Evolutionary conservation across 2,888 invertebrate species (phyloP).

Genomic region (Drosophila borealis): DNA sequence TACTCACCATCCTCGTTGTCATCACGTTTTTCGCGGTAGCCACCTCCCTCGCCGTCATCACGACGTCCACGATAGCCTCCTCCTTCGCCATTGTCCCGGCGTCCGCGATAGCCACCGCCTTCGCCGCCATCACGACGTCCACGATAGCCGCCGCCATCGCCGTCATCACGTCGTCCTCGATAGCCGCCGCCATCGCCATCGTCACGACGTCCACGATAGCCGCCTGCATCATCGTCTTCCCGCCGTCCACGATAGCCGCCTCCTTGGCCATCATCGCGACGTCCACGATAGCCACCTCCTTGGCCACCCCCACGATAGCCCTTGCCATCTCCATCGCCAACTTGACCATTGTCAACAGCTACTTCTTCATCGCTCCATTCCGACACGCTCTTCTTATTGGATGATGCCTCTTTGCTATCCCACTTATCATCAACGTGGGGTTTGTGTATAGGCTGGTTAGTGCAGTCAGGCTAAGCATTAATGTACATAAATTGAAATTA

Average conservation of each 20-base stretch:
- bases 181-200: conserved; percentile 16
- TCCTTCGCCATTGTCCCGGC: conserved; percentile 36
- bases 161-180: conserved; percentile 22
- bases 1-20: conserved; percentile 21
- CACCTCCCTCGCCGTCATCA: conserved; percentile 1
- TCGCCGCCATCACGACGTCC: conserved; percentile 16
- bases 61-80: conserved; percentile 28
- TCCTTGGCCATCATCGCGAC: conserved; percentile 16
- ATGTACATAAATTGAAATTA: neutral
- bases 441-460: neutral
- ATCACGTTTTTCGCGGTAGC: conserved; percentile 27
- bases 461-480: neutral
- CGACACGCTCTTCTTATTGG: neutral
- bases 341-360: neutral
- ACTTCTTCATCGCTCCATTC: conserved; percentile 53
- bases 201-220: conserved; percentile 23
- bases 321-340: conserved; percentile 25
- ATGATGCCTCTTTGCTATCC: neutral
- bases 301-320: conserved; percentile 22
- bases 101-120: conserved; percentile 64
- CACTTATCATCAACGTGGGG: neutral
- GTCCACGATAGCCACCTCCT: conserved; percentile 66
- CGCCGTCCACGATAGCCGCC: conserved; percentile 22
- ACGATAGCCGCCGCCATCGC: conserved; percentile 6
- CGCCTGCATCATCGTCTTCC: conserved; percentile 3